phyloP scores from a whole-genome alignment of 1,140 invertebrate species.

The Ridgeia piscesae region DNA sequence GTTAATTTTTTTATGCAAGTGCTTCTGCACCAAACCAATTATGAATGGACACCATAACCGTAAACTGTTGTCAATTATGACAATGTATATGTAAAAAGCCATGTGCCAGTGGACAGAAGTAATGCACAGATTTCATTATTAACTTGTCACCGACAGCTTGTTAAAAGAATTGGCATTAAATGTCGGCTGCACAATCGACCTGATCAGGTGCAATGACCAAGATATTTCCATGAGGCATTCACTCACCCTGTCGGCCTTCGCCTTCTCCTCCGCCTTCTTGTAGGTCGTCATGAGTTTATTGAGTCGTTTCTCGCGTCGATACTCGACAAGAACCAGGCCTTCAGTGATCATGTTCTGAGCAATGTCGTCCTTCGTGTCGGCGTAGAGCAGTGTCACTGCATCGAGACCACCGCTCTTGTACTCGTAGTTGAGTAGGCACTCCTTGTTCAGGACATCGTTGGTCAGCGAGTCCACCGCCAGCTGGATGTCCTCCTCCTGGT shows the following conservation, averaged over 20 bases:
- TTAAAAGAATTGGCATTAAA: no score
- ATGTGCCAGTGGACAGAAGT: no score
- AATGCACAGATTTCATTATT: no score
- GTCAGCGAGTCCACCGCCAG: constrained; percentile 68
- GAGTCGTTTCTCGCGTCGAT: constrained; percentile 77
- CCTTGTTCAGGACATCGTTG: constrained; percentile 50
- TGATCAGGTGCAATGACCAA: no score
- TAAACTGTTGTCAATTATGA: no score
- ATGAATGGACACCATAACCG: no score
- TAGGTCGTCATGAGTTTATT: constrained; percentile 82
- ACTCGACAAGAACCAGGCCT: constrained; percentile 81
- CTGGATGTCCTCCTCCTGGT: constrained; percentile 73
- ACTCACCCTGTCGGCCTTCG: constrained; percentile 72
- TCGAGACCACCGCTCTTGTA: constrained; percentile 65
- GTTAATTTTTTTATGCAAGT: no score
- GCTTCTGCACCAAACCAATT: no score
- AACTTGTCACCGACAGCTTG: no score
- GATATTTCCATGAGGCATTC: no score
- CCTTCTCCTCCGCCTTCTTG: constrained; percentile 78
- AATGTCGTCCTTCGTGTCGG: constrained; percentile 73
- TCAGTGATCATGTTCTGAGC: constrained; percentile 81
- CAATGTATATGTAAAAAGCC: not conserved
- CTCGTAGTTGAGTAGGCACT: constrained; percentile 62
- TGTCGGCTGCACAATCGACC: no score
- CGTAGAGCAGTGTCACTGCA: constrained; percentile 70